Conservation (phyloP, 2,113 vertebrate species). For the Numenius arquata region DNA sequence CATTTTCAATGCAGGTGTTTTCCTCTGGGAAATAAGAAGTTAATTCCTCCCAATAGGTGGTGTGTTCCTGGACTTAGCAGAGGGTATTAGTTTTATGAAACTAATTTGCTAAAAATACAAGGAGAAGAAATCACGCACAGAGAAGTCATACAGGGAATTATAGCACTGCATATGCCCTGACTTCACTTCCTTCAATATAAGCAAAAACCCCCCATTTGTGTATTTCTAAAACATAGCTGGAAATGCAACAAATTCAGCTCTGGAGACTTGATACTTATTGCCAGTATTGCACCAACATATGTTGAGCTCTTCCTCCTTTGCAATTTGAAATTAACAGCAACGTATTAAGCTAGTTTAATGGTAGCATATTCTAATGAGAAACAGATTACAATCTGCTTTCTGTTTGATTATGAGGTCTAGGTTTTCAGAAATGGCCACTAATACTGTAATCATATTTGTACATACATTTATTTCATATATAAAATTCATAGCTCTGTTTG, state of each 20-base stretch:
- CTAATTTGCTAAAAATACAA: neutral
- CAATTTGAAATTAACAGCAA: neutral
- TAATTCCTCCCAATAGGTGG: neutral
- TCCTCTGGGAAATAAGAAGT: neutral
- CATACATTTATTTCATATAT: neutral
- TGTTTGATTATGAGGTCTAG: neutral
- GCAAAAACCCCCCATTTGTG: neutral
- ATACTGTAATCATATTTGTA: neutral
- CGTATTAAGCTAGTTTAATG: neutral
- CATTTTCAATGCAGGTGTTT: neutral
- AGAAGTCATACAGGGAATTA: neutral
- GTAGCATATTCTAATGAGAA: neutral
- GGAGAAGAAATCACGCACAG: neutral
- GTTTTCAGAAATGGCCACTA: neutral
- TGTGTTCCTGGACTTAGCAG: neutral
- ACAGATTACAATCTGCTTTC: neutral
- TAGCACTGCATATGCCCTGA: neutral
- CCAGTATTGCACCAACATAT: neutral
- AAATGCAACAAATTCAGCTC: neutral
- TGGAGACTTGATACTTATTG: slow-evolving; percentile 4
- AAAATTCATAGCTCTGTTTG: neutral
- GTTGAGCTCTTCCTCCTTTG: neutral
- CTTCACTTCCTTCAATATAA: neutral
- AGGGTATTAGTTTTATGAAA: neutral
- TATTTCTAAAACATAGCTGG: neutral